Evolutionary conservation across 2,797 vertebrate genomes (phyloP), one percentile per base, ranked within the genome.

Genomic region (Bradypodion ventrale): DNA sequence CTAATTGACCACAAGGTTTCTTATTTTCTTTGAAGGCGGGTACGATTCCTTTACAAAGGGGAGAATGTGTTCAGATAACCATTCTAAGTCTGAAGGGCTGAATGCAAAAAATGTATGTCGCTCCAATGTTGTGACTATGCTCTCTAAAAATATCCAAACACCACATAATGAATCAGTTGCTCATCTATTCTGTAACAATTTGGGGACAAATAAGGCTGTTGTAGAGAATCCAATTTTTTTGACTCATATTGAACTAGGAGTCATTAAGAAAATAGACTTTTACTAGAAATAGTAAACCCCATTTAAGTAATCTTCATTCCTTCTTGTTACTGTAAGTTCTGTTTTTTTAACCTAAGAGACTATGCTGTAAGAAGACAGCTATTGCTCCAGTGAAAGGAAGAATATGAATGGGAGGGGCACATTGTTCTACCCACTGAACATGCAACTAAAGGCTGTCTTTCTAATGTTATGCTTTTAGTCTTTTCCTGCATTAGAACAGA

Each of bases 221-320:
- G 91, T 92, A 89, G 60, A 78, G 85, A 89, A 56, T 90, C 85
- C 89, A 95, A 84, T 76, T 93, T n/a, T 78, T 93, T 91, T 94
- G 87, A 92, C 87, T 92, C 93, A 88, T 60, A 75, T 85, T 92
- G 87, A 86, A 0, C 44, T 0, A 25, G 49, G 89, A 87, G 87
- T 88, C 86, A 90, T 92, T 86, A 85, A 91, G 86, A 91, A 94
- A 90, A 93, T 75, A 86, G 81, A 65, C 79, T 95, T 93, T 92
- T 87, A 87, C 84, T 84, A 87, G 90, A 85, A 89, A 92, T 78
- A 89, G 88, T 88, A 86, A 84, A 85, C 80, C 83, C 66, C 82
- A 83, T 84, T 76, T 78, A 83, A 74, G 83, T 79, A 6, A 78
- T 84, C 80, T 86, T 59, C 63, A 68, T 68, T 91, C 89, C 65